A percentile compares a stretch with the other conserved stretches of the same genome.
Evolutionary conservation across 2,888 invertebrate species (phyloP).

Genomic region (Orchesellides sinensis): DNA sequence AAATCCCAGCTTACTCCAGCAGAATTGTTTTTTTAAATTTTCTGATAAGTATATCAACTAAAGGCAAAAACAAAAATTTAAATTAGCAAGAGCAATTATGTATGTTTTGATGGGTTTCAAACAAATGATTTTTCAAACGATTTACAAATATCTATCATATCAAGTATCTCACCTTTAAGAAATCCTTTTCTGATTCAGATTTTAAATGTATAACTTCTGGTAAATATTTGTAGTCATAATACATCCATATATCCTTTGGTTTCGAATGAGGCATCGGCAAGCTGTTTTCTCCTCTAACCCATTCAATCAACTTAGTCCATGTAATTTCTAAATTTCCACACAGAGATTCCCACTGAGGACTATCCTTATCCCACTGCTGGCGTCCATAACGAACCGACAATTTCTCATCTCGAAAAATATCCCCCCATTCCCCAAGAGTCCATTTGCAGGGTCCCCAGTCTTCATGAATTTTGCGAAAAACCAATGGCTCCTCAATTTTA

Average conservation of each 20-base stretch:
- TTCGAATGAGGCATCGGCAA: constrained; percentile 67
- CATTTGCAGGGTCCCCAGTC: constrained; percentile 82
- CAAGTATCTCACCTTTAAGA: constrained; percentile 80
- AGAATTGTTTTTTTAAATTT: constrained; percentile 77
- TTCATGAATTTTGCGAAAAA: constrained; percentile 76
- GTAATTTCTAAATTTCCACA: constrained; percentile 81
- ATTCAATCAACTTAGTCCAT: constrained; percentile 82
- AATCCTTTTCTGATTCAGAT: constrained; percentile 78
- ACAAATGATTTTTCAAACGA: background rate
- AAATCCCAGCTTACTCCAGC: constrained; percentile 86
- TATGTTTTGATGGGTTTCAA: no score
- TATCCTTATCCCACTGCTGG: constrained; percentile 76
- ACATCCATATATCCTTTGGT: constrained; percentile 82
- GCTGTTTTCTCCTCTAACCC: constrained; percentile 74
- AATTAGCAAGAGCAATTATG: constrained; percentile 2
- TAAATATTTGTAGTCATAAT: constrained; percentile 91
- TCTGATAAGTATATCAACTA: constrained; percentile 72
- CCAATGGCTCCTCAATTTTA: constrained; percentile 67
- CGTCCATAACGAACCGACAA: constrained; percentile 81
- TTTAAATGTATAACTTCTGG: constrained; percentile 79
- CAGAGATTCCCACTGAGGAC: constrained; percentile 89
- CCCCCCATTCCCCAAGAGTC: constrained; percentile 81
- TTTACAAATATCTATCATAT: background rate
- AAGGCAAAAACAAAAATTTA: constrained; percentile 68
- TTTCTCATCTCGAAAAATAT: constrained; percentile 80